Base-by-base conservation (phyloP, 2,113 vertebrate genomes). In the Ictalurus punctatus region DNA sequence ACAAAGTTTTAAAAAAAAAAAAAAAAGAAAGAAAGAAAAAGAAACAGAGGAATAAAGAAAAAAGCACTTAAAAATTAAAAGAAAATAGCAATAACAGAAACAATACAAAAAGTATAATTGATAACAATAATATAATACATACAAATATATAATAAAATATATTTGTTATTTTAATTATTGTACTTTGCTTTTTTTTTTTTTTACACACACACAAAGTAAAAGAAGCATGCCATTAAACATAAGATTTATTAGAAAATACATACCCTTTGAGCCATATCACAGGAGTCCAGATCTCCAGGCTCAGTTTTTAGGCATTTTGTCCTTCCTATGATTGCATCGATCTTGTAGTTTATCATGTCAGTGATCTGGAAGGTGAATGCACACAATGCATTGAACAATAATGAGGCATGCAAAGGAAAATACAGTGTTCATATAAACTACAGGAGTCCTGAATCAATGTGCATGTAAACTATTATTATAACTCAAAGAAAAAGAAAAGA, bases 281-380 rank as follows among this genome's bases (percentile, higher is more conserved):
- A 93, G 23, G 86, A 58, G 16, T 90, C 87, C 34, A 91, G 16
- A 52, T 91, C 79, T 4, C 34, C 54, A 19, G 85, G 8, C 27
- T 91, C 86, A 9, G 90, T 44, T 84, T 93, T 92, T 10, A 37
- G 90, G 61, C 93, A 93, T 56, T 92, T 93, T 40, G 92, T 92
- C 78, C 90, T 92, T 84, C 86, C 92, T 4, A 93, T 59, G 21
- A 44, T 84, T 23, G 90, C 90, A 3, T 88, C 19, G 1, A 93
- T 90, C 61, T 85, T 91, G 81, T 74, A 91, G 74, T 81, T 90
- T 4, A 93, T 86, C 69, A 48, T 30, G 37, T 92, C 92, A 6
- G 91, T 93, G 25, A 92, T 85, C 93, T 93, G 61, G 21, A 44
- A 40, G 40, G 25, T 84, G 13, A 88, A 37, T 23, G 67, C 23